These are phyloP conservation scores for Endotricha flammealis DNA, from an alignment of 2,888 invertebrate genomes.

Conservation along the genomic window DNA sequence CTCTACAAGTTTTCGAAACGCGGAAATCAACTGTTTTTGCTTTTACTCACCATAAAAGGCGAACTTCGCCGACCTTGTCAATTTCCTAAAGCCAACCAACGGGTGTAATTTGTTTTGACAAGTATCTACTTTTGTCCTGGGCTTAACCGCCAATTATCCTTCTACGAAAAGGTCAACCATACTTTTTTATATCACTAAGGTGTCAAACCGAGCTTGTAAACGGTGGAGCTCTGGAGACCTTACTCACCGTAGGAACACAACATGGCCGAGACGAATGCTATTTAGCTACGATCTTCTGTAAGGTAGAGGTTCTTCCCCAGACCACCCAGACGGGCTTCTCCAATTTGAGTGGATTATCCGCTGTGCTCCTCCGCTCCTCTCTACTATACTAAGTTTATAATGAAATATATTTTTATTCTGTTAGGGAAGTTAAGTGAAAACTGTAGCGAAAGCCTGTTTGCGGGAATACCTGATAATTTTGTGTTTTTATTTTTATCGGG, in stretches of 20 bases:
- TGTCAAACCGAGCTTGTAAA: no score
- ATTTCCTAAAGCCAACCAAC: constrained; percentile 5
- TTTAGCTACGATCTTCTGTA: neutral
- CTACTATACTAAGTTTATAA: no score
- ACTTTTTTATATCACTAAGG: no score
- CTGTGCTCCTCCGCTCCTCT: no score
- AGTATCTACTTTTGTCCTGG: neutral
- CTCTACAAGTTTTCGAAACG: no score
- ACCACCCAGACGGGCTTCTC: neutral
- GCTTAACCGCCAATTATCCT: neutral
- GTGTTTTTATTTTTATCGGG: no score
- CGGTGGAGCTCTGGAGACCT: no score
- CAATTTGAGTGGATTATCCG: no score
- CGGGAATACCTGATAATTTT: no score
- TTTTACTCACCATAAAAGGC: constrained; percentile 1
- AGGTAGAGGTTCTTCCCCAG: neutral
- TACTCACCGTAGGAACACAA: neutral
- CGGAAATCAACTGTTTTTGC: neutral
- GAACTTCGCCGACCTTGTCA: constrained; percentile 8
- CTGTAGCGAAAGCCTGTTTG: no score
- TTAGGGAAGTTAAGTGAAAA: no score
- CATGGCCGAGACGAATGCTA: neutral
- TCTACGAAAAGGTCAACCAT: neutral
- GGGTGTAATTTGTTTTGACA: constrained; percentile 4
- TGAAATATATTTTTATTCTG: no score